A percentile compares a stretch with the other conserved stretches of the same genome.
These are phyloP conservation scores for Apteryx owenii DNA, from an alignment of 2,113 vertebrate species.

Conservation along the genomic window DNA sequence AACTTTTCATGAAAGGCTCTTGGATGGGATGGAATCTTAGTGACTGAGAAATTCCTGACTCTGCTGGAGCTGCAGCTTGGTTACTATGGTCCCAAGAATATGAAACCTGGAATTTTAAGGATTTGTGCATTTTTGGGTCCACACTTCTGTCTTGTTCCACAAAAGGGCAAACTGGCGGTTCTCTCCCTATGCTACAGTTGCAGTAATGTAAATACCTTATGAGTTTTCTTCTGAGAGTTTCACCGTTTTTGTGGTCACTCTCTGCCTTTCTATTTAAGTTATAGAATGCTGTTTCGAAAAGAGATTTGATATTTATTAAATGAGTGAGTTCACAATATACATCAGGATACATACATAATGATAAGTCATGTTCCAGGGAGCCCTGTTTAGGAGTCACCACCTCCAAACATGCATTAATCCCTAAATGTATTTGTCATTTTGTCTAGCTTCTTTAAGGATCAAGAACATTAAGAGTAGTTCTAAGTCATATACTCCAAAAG, in stretches of 20 bases:
- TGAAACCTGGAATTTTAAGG: not conserved
- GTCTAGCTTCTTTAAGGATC: not conserved
- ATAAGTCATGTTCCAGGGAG: not conserved
- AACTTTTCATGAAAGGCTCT: not conserved
- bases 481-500: not conserved
- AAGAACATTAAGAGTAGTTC: not conserved
- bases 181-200: not conserved
- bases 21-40: not conserved
- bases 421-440: not conserved
- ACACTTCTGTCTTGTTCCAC: not conserved
- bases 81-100: not conserved
- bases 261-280: not conserved
- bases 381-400: not conserved
- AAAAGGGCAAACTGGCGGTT: not conserved
- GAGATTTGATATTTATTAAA: not conserved
- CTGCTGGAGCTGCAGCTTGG: not conserved
- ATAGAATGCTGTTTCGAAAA: not conserved
- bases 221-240: not conserved
- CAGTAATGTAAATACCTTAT: not conserved
- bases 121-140: not conserved
- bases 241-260: not conserved
- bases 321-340: not conserved
- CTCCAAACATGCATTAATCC: accelerated
- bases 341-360: not conserved
- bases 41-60: not conserved